Percentiles rank a stretch among this genome's conserved stretches.
Evolutionary conservation across 2,797 vertebrate species (phyloP).

Genomic region (Dendrocincla tyrannina): DNA sequence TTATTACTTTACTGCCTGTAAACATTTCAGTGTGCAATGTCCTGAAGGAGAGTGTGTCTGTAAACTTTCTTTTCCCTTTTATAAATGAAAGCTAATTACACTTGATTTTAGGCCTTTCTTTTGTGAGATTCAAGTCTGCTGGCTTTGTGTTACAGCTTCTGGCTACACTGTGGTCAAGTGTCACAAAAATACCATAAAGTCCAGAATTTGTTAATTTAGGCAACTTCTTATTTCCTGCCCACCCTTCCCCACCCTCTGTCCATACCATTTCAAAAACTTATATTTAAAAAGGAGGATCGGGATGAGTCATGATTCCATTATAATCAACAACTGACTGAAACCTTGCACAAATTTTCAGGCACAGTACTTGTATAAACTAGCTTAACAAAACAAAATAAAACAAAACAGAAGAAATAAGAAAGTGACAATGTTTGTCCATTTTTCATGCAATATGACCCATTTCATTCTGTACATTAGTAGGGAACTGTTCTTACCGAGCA

Average conservation of each 20-base stretch:
- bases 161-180: not conserved
- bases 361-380: not conserved
- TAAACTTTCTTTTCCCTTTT: not conserved
- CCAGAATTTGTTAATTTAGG: constrained; percentile 12
- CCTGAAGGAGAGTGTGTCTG: not conserved
- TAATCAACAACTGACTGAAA: not conserved
- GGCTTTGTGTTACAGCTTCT: not conserved
- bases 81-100: not conserved
- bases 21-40: not conserved
- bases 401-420: not conserved
- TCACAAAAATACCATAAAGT: not conserved
- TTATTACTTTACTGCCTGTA: not conserved
- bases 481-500: not conserved
- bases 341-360: not conserved
- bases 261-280: not conserved
- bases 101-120: not conserved
- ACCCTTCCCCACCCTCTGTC: not conserved
- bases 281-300: not conserved
- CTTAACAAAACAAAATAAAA: not conserved
- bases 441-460: not conserved
- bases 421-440: not conserved
- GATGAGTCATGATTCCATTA: not conserved
- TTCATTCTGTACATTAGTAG: not conserved
- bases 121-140: not conserved
- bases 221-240: not conserved